A percentile compares a stretch with the other conserved stretches of the same genome.
Conservation (phyloP, 2,797 vertebrate species). For the Cynopterus sphinx region DNA sequence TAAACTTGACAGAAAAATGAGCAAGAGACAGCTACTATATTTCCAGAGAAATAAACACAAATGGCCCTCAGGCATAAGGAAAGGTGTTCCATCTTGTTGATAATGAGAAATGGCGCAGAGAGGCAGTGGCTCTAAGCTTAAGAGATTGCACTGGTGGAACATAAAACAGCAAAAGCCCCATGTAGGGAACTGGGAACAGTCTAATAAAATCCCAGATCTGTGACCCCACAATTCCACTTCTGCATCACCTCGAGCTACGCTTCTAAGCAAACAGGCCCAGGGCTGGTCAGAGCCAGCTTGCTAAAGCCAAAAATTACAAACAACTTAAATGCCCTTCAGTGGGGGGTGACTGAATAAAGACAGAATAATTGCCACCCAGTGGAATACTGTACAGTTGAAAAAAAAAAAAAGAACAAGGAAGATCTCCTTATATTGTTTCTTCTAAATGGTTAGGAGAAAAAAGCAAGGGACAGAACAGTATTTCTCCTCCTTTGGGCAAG, state of each 20-base stretch:
- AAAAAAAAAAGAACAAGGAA: neutral
- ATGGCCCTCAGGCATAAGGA: neutral
- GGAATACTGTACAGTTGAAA: neutral
- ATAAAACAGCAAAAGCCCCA: too few species aligned
- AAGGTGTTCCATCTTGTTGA: rapidly evolving
- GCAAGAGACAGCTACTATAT: too few species aligned
- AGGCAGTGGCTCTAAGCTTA: neutral
- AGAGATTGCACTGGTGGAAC: neutral
- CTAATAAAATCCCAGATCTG: neutral
- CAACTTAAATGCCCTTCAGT: neutral
- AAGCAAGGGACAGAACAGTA: neutral
- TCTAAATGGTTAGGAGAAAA: neutral
- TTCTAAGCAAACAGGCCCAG: neutral
- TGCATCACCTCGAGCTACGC: neutral
- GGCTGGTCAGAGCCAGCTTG: neutral
- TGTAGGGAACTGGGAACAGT: too few species aligned
- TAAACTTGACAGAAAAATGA: neutral
- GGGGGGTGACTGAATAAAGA: neutral
- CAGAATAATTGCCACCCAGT: neutral
- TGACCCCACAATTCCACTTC: neutral
- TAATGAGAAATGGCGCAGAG: neutral
- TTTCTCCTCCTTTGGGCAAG: neutral
- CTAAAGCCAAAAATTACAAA: too few species aligned
- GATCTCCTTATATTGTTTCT: neutral
- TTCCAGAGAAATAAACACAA: neutral